phyloP scores from a whole-genome alignment of 1,140 invertebrate species.

The Watersipora subatra region DNA sequence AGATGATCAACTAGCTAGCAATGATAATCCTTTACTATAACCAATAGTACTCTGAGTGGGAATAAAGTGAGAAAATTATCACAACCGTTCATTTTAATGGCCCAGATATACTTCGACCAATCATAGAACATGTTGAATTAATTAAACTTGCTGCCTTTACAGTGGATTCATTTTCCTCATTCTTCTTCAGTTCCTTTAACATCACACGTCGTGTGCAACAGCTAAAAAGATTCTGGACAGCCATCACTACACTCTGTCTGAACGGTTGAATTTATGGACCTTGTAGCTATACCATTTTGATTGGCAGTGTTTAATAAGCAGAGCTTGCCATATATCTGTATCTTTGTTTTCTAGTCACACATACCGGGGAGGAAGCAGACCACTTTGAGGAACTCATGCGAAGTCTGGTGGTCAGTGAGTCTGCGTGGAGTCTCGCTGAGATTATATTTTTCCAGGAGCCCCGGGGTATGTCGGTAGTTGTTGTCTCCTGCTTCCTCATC shows the following conservation, averaged over 20 bases:
- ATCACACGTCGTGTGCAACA: background rate
- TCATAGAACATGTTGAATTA: too few species aligned
- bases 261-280: background rate
- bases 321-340: background rate
- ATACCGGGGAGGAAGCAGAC: background rate
- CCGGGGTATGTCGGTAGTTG: background rate
- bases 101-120: too few species aligned
- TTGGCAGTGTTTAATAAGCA: background rate
- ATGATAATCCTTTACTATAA: too few species aligned
- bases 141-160: too few species aligned
- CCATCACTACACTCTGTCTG: background rate
- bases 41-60: too few species aligned
- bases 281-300: background rate
- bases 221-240: background rate
- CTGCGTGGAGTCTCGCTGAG: background rate
- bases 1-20: too few species aligned
- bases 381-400: background rate
- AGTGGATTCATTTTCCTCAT: too few species aligned
- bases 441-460: background rate
- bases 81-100: too few species aligned
- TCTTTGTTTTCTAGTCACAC: background rate
- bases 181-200: too few species aligned
- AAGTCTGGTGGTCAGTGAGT: background rate
- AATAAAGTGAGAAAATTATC: too few species aligned
- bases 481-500: too few species aligned